Evolutionary conservation across 2,888 invertebrate genomes (phyloP), one percentile per base, ranked within the genome.

Genomic region (Tetranychus truncatus): DNA sequence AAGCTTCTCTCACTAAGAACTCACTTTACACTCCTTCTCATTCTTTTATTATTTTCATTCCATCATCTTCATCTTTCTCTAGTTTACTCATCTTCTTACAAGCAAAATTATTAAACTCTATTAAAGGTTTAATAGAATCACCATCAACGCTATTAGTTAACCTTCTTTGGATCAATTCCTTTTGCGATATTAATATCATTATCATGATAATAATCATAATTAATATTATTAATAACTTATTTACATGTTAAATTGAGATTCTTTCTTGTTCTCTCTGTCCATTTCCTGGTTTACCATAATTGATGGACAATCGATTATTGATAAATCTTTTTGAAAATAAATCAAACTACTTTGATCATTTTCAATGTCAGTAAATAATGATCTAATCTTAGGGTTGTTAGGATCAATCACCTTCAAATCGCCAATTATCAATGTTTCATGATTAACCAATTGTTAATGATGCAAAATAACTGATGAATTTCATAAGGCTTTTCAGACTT

Each of bases 171-270:
- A 55, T 55, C 55, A 55, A 55, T 55, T 55, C 55, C 34, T 55
- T 15, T 55, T 55, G 55, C 55, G 55, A 55, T 69, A 69, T n/a
- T 69, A 18, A 20, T 69, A 24, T 69, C n/a, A n/a, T 69, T 69
- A 69, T 24, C 4, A 24, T 20, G 5, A 69, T 15, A n/a, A 24
- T 20, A 69, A 24, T 24, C 11, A 20, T n/a, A 66, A 18, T 18
- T n/a, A 20, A 20, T 66, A 6, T n/a, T 5, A 18, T 18, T n/a
- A 20, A 20, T 66, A 6, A 3, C 5, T 20, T 34, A 34, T 20
- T 20, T n/a, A 11, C n/a, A n/a, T 24, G 34, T 69, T 24, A 15
- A 15, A 55, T 15, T 55, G 2, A 15, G 9, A 15, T 55, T 55
- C 55, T 6, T 55, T 55, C 4, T 3, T 46, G 1, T 1, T 5